These are phyloP conservation scores for Nibea coibor DNA, from an alignment of 2,113 vertebrate genomes.

Conservation along the genomic window DNA sequence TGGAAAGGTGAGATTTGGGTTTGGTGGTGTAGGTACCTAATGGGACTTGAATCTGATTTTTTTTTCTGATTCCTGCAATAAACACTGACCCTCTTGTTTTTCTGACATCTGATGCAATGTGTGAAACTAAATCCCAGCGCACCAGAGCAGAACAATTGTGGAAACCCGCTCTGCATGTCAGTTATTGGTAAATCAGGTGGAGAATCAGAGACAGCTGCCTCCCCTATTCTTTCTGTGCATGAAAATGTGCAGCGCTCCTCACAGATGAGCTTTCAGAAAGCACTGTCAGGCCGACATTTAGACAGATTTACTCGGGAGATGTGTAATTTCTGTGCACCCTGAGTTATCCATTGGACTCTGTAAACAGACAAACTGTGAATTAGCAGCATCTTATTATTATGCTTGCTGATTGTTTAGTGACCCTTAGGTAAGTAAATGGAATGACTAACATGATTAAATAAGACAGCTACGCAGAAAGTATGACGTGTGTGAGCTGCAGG, in stretches of 20 bases:
- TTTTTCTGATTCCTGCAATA: conserved; percentile 46
- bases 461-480: too few relatives aligned
- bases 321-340: background rate
- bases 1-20: conserved; percentile 7
- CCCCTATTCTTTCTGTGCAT: conserved; percentile 39
- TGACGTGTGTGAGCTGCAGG: too few relatives aligned
- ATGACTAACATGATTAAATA: too few relatives aligned
- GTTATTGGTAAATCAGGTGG: conserved; percentile 67
- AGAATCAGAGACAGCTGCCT: conserved; percentile 67
- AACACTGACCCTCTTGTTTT: conserved; percentile 63
- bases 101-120: conserved; percentile 60
- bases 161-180: conserved; percentile 59
- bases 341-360: background rate
- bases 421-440: too few relatives aligned
- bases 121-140: conserved; percentile 54
- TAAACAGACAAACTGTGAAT: too few relatives aligned
- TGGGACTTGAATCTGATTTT: conserved; percentile 27
- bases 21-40: conserved; percentile 7
- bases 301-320: background rate
- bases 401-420: too few relatives aligned
- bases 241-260: conserved; percentile 33
- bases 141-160: conserved; percentile 62
- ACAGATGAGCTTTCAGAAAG: conserved; percentile 33
- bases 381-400: too few relatives aligned
- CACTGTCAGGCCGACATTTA: background rate